These are phyloP conservation scores for Styela clava DNA, from an alignment of 23 tunicate genomes.

Conservation along the genomic window DNA sequence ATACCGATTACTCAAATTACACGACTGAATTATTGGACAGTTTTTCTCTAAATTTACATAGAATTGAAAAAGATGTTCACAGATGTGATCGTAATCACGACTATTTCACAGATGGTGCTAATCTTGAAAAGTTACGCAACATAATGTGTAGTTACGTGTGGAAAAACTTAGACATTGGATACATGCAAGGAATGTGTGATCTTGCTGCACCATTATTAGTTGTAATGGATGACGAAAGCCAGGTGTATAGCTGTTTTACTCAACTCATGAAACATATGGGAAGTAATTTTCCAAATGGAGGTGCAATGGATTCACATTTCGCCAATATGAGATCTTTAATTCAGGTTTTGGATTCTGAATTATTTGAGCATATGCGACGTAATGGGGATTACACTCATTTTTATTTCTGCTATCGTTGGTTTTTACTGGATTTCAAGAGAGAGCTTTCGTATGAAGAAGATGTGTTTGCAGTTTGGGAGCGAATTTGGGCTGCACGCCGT, in stretches of 20 bases:
- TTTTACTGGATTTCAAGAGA: slow-evolving; percentile 88
- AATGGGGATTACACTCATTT: slow-evolving; percentile 84
- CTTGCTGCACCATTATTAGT: slow-evolving; percentile 90
- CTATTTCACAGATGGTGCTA: slow-evolving; percentile 56
- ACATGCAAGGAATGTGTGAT: slow-evolving; percentile 98
- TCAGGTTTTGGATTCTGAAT: slow-evolving; percentile 74
- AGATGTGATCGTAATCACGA: slow-evolving; percentile 84
- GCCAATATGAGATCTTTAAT: slow-evolving; percentile 68
- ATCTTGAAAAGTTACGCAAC: slow-evolving; percentile 68
- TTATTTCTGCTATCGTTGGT: slow-evolving; percentile 93
- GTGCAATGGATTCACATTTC: slow-evolving; percentile 80
- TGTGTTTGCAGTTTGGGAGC: slow-evolving; percentile 87
- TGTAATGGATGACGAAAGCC: slow-evolving; percentile 66
- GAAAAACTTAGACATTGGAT: slow-evolving; percentile 69
- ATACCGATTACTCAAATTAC: not conserved
- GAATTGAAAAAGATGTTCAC: slow-evolving; percentile 89
- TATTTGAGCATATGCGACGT: slow-evolving; percentile 68
- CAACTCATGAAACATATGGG: slow-evolving; percentile 68
- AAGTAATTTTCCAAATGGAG: slow-evolving; percentile 70
- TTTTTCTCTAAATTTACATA: slow-evolving; percentile 66
- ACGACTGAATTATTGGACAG: slow-evolving; percentile 46
- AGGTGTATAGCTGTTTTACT: slow-evolving; percentile 64
- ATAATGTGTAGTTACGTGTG: slow-evolving; percentile 89
- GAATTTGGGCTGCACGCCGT: slow-evolving; percentile 78
- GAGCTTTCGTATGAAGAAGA: slow-evolving; percentile 89